These are phyloP conservation scores for Syrphus vitripennis DNA, from an alignment of 2,888 invertebrate genomes.

Conservation along the genomic window DNA sequence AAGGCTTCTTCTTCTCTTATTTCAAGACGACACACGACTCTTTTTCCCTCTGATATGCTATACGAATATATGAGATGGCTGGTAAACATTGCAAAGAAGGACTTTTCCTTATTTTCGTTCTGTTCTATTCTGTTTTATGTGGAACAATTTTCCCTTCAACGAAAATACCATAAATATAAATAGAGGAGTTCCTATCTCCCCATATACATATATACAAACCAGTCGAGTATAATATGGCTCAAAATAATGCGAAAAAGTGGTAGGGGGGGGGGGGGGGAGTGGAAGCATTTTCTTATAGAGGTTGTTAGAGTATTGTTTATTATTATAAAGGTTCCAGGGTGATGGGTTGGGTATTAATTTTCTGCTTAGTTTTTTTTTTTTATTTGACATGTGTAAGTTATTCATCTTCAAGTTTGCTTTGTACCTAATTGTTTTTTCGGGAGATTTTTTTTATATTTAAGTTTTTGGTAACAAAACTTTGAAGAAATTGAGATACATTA, in stretches of 20 bases:
- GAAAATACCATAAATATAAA: conserved; percentile 56
- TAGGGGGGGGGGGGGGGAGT: neutral
- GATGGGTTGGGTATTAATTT: conserved; percentile 51
- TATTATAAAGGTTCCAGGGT: conserved; percentile 45
- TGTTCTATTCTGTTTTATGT: conserved; percentile 21
- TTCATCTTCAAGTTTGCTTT: conserved; percentile 26
- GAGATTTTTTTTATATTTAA: neutral
- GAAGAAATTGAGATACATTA: too few relatives aligned
- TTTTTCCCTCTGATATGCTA: neutral
- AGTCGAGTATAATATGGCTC: neutral
- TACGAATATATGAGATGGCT: neutral
- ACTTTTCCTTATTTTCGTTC: conserved; percentile 50
- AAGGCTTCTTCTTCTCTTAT: conserved; percentile 56
- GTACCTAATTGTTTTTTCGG: neutral
- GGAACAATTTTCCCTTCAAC: conserved; percentile 32
- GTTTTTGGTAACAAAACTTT: neutral
- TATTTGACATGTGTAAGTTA: conserved; percentile 31
- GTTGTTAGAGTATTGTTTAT: conserved; percentile 66
- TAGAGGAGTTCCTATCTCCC: conserved; percentile 3
- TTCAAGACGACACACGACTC: conserved; percentile 37
- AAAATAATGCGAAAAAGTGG: too few relatives aligned
- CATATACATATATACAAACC: too few relatives aligned
- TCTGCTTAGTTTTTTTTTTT: conserved; percentile 5
- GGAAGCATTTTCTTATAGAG: conserved; percentile 21
- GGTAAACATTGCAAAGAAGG: conserved; percentile 36